Evolutionary conservation across 2,797 vertebrate genomes (phyloP), one percentile per base, ranked within the genome.

Genomic region (Falco novaeseelandiae): DNA sequence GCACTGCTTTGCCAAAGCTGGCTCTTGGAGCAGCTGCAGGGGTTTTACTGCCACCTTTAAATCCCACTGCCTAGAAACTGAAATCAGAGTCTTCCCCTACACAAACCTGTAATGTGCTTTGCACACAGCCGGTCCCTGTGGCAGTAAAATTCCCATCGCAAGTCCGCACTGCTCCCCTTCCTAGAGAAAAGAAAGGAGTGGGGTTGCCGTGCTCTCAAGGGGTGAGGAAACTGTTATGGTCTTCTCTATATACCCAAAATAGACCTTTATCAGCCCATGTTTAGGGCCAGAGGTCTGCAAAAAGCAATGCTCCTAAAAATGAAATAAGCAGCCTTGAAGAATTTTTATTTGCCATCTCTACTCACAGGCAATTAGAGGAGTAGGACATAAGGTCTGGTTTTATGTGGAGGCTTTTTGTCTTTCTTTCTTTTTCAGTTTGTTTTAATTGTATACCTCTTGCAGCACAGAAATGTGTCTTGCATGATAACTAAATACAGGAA

Each of bases 341-440:
- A 74, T 48, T 89, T 93, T 89, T 49, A 67, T 79, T 72, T 92
- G 29, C 42, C 52, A 17, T 78, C 15, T 89, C 51, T 78, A 32
- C 30, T 91, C 70, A 66, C 32, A 94, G 67, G 54, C 36, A 96
- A 67, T 92, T 88, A 66, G 67, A 95, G 61, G 38, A 94, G 40
- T 16, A 79, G 38, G 38, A 93, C 30, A 44, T 36, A 36, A 80
- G 21, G 54, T 63, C 62, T 93, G 65, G 13, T 14, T 89, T 89
- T 78, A 48, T 76, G 30, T 57, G 29, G n/a, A 63, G 34, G 22
- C 25, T 9, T n/a, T 30, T 3, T 14, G 48, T 3, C 6, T 23
- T n/a, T 7, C 20, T n/a, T 25, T n/a, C 40, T 40, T 19, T 51
- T 27, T 38, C 40, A n/a, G 19, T 59, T 83, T 51, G n/a, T 69